These are phyloP conservation scores for Acomys russatus DNA, from an alignment of 2,797 vertebrate species.

Conservation along the genomic window DNA sequence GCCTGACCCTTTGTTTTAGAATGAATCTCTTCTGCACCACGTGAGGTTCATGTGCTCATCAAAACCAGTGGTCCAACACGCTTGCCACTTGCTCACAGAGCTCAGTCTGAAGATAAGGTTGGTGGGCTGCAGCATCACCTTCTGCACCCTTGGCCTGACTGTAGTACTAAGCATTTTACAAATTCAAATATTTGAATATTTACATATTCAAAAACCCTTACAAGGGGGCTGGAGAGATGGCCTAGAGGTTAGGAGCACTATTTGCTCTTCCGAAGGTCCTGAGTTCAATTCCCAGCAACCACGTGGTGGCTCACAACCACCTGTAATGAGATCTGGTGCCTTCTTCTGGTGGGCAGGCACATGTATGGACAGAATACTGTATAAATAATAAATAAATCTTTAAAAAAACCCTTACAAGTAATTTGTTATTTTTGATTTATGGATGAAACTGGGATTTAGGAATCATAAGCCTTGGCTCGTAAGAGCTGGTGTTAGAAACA, in stretches of 20 bases:
- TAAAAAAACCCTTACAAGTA: background rate
- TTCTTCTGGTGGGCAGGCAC: no score
- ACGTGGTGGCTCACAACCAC: no score
- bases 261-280: no score
- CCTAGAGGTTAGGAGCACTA: no score
- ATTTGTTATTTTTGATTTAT: slow-evolving; percentile 34
- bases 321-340: no score
- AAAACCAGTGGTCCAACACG: no score
- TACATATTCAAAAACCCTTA: background rate
- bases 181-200: background rate
- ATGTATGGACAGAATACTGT: no score
- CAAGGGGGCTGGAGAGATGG: no score
- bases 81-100: background rate
- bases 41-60: background rate
- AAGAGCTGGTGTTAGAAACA: slow-evolving; percentile 30
- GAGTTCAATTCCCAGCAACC: no score
- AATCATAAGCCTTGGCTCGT: background rate
- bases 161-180: slow-evolving; percentile 21
- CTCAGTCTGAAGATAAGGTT: background rate
- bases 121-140: background rate
- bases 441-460: slow-evolving; percentile 20
- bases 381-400: no score
- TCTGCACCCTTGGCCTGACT: background rate
- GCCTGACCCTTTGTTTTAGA: background rate
- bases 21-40: background rate